phyloP scores from a whole-genome alignment of 1,140 invertebrate genomes.

The Solenopsis fugax region DNA sequence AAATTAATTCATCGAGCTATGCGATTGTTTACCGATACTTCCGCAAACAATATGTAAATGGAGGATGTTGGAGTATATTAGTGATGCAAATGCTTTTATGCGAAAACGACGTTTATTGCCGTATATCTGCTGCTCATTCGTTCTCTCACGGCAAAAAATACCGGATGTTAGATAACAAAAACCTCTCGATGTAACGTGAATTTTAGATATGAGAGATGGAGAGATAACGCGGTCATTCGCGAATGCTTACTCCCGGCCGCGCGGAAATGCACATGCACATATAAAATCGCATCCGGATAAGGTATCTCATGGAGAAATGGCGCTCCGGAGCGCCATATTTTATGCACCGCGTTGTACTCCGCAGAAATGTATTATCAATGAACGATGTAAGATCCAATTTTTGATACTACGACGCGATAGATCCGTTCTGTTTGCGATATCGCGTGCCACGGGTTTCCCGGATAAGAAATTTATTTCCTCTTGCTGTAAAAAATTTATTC shows the following conservation, averaged over 20 bases:
- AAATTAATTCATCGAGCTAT: neutral
- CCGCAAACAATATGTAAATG: constrained; percentile 41
- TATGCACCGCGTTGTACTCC: neutral
- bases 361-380: constrained; percentile 32
- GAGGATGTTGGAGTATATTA: neutral
- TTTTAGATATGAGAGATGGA: neutral
- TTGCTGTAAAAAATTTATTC: neutral
- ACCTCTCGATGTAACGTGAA: neutral
- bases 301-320: constrained; percentile 8
- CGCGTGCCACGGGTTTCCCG: neutral
- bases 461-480: constrained; percentile 22
- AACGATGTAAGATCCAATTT: constrained; percentile 34
- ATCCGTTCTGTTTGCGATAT: neutral
- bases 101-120: neutral
- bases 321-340: constrained; percentile 4
- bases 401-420: neutral
- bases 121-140: neutral
- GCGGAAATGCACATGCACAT: constrained; percentile 8
- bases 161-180: constrained; percentile 8
- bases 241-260: neutral
- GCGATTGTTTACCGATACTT: constrained; percentile 13
- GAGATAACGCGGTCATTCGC: neutral
- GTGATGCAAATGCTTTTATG: neutral
- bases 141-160: neutral
- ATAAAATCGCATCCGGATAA: constrained; percentile 12